Evolutionary conservation across 2,797 vertebrate species (phyloP), one percentile per base, ranked within the genome.

Genomic region (Taenioides sp.): DNA sequence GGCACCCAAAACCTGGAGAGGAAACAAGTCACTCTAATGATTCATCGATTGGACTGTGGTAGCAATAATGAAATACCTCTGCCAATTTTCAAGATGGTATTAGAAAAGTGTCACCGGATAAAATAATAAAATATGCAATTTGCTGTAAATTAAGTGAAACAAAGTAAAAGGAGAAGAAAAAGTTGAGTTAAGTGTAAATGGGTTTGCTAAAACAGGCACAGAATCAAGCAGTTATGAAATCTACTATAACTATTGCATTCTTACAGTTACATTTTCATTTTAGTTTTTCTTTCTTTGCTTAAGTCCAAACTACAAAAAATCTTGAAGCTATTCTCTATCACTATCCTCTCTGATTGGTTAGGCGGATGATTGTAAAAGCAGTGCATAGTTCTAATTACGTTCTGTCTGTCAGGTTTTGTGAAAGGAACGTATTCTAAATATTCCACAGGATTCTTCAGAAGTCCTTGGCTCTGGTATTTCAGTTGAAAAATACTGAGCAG

Each of bases 11-110:
- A 63, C 49, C 50, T 65, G 47, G 55, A 7, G 7, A 65, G 59
- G 57, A 67, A 84, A 63, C 31, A 43, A 75, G 59, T 60, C 69
- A 65, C 66, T 77, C 71, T 52, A 67, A 49, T 55, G 65, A 84
- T 74, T 80, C 71, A 69, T 72, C 23, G 16, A 40, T 63, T 16
- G 65, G 73, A 37, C 34, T 25, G 20, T 73, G 68, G 67, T 7
- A 52, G 43, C n/a, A 12, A 66, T 66, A 50, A 66, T 52, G 31
- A 62, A 66, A 52, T 25, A 66, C 47, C 18, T 52, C 25, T 28
- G 17, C 47, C 49, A 54, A 14, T 50, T 81, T 59, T 68, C 28
- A 6, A 54, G 7, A 3, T 67, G 71, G 75, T 40, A 74, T 77
- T 55, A 52, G 70, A 18, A 43, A 68, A 0, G 43, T 62, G 60